phyloP scores from a whole-genome alignment of 37 sponge, comb jelly and placozoan genomes.

The Corticium candelabrum region DNA sequence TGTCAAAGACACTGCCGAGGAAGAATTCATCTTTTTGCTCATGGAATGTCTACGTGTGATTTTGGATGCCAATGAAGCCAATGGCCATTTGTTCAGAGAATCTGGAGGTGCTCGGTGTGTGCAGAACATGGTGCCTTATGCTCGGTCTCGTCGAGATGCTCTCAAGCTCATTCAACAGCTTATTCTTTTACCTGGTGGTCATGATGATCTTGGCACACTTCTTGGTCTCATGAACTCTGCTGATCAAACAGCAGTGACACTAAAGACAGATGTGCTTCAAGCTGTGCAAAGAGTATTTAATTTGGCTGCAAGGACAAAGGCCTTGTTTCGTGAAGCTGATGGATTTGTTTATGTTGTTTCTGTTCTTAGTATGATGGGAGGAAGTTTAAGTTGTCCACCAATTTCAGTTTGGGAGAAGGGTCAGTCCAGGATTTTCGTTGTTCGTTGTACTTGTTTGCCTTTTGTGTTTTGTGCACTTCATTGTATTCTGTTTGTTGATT shows the following conservation, averaged over 20 bases:
- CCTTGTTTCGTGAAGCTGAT: slow-evolving; percentile 58
- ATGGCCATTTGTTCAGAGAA: slow-evolving; percentile 58
- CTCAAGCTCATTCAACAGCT: slow-evolving; percentile 64
- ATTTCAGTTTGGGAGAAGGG: not conserved
- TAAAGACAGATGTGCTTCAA: slow-evolving; percentile 65
- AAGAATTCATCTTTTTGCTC: slow-evolving; percentile 60
- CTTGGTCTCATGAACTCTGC: slow-evolving; percentile 51
- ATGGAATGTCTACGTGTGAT: slow-evolving; percentile 65
- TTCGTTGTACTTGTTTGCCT: too few relatives aligned
- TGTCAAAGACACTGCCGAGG: slow-evolving; percentile 20
- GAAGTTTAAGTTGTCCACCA: slow-evolving; percentile 63
- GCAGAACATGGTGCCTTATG: slow-evolving; percentile 41
- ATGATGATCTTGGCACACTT: slow-evolving; percentile 44
- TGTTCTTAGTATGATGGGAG: slow-evolving; percentile 55
- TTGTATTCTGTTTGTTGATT: too few relatives aligned
- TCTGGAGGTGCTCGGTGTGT: slow-evolving; percentile 37
- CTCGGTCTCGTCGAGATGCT: slow-evolving; percentile 45
- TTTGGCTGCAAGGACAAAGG: slow-evolving; percentile 48
- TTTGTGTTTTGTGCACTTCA: too few relatives aligned
- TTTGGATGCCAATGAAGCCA: slow-evolving; percentile 33
- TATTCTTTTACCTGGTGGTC: slow-evolving; percentile 50
- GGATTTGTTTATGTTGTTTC: slow-evolving; percentile 76
- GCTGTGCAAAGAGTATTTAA: slow-evolving; percentile 56
- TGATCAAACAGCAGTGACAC: slow-evolving; percentile 34
- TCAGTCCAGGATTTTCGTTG: too few relatives aligned